Conservation (phyloP, 2,888 invertebrate genomes). For the Lasioglossum malachurum region DNA sequence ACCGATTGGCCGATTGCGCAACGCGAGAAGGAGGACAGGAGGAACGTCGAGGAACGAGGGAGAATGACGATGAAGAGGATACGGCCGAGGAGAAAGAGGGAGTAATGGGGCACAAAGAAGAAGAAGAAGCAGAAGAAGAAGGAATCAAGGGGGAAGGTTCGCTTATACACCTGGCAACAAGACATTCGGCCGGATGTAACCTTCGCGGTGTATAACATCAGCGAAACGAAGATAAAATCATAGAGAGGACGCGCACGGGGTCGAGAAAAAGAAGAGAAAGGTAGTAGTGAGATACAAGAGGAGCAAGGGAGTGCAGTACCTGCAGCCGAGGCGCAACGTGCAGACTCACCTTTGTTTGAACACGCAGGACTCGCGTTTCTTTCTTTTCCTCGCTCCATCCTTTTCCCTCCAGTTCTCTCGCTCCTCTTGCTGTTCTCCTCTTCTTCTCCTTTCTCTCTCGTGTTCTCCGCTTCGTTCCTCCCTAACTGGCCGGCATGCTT, state of each 20-base stretch:
- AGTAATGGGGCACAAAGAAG: constrained; percentile 17
- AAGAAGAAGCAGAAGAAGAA: background rate
- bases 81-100: background rate
- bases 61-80: background rate
- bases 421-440: background rate
- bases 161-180: constrained; percentile 71
- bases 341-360: constrained; percentile 75
- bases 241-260: constrained; percentile 38
- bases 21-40: constrained; percentile 19
- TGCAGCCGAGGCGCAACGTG: constrained; percentile 70
- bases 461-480: constrained; percentile 13
- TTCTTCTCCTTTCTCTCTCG: constrained; percentile 7
- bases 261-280: constrained; percentile 61
- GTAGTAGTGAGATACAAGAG: constrained; percentile 57
- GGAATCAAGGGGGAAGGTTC: constrained; percentile 22
- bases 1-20: constrained; percentile 43
- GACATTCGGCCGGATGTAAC: constrained; percentile 72
- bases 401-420: background rate
- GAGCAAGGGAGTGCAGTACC: constrained; percentile 69
- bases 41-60: background rate
- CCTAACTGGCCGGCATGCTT: constrained; percentile 45
- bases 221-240: constrained; percentile 69
- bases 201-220: constrained; percentile 68
- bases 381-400: constrained; percentile 7
- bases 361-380: constrained; percentile 65